phyloP scores from a whole-genome alignment of 2,113 vertebrate species.

The Aythya baeri region DNA sequence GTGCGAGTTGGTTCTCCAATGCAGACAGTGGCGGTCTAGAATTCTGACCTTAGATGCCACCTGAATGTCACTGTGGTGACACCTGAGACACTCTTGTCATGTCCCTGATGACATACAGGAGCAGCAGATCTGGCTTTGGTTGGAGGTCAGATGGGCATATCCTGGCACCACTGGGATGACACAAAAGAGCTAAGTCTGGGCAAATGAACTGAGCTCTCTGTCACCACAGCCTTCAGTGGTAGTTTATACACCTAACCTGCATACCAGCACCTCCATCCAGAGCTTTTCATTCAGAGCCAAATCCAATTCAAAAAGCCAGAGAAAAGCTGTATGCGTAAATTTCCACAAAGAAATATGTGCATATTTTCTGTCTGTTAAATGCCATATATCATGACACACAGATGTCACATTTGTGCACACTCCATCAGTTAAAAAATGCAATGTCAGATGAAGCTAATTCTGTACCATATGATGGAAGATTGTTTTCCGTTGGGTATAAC shows the following conservation, averaged over 20 bases:
- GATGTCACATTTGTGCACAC: neutral
- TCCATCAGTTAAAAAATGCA: neutral
- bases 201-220: neutral
- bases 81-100: neutral
- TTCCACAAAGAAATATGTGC: neutral
- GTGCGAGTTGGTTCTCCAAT: neutral
- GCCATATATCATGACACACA: neutral
- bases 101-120: neutral
- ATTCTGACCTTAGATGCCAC: rapidly evolving
- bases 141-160: neutral
- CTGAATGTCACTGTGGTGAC: neutral
- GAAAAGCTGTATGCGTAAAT: neutral
- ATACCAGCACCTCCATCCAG: neutral
- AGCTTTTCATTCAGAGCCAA: neutral
- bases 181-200: neutral
- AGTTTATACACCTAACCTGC: neutral
- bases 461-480: neutral
- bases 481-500: neutral
- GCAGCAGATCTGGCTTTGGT: neutral
- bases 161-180: neutral
- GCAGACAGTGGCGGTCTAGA: neutral
- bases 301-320: neutral
- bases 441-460: neutral
- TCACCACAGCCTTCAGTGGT: neutral
- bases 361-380: neutral